Percentiles rank a stretch among this genome's conserved stretches.
Evolutionary conservation across 2,113 vertebrate species (phyloP).

Genomic region (Oxyura jamaicensis): DNA sequence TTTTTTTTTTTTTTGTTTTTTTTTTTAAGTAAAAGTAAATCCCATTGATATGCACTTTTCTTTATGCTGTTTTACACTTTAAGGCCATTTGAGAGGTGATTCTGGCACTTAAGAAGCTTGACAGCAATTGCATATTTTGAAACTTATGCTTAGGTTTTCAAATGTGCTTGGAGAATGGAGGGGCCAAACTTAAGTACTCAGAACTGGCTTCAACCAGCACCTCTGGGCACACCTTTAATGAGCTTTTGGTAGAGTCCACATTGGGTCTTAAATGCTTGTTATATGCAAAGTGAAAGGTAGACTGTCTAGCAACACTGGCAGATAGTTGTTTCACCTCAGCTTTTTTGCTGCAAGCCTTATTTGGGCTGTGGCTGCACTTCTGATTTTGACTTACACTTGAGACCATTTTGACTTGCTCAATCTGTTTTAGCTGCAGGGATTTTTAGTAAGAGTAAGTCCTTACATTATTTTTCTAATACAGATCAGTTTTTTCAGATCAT

Average conservation of each 20-base stretch:
- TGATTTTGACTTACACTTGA: neutral
- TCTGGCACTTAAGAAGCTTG: neutral
- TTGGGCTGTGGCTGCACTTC: neutral
- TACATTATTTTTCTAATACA: neutral
- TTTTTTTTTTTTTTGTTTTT: too few species aligned
- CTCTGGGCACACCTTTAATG: neutral
- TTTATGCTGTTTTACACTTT: accelerated
- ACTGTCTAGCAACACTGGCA: neutral
- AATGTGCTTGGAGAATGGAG: neutral
- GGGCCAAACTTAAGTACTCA: neutral
- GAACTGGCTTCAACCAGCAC: neutral
- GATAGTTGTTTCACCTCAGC: neutral
- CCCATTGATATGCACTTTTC: accelerated
- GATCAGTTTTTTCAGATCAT: neutral
- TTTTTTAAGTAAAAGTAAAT: neutral
- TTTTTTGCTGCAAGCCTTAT: neutral
- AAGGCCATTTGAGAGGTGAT: neutral
- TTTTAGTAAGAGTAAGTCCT: neutral
- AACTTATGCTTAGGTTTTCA: neutral
- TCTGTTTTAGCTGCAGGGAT: neutral
- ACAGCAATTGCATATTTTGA: neutral
- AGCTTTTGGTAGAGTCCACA: neutral
- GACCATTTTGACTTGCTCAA: neutral
- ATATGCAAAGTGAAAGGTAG: neutral
- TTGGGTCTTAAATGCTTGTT: neutral